Base-by-base conservation (phyloP, 2,113 vertebrate genomes). In the Festucalex cinctus region DNA sequence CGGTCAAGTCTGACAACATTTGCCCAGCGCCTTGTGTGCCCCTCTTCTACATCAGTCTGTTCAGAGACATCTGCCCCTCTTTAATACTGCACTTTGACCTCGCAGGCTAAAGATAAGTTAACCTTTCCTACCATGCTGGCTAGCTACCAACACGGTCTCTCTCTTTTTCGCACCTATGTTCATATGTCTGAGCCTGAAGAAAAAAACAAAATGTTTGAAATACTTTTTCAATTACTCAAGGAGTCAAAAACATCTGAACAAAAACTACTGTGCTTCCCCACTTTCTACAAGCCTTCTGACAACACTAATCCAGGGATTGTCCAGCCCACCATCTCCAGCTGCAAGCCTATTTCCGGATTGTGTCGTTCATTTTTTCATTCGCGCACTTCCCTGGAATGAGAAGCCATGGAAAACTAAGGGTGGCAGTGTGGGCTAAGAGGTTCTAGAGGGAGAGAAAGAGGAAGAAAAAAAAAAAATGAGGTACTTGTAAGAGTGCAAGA, bases 261-360 rank as follows among this genome's bases (percentile, higher is more conserved):
- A 54, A 71, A 66, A 60, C 63, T 46, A 36, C 77, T 32, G 28
- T 32, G 4, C 4, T 77, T 76, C 73, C 48, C 22, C 69, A 57
- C 37, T 69, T 65, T 67, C 75, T 76, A 69, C 73, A 74, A 53
- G 70, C 75, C 65, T 82, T 70, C 69, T 80, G 81, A 75, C 75
- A 81, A 54, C 61, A 67, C 75, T 10, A 80, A 83, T 80, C 71
- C 63, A 85, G 83, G 84, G 85, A 90, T 90, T 86, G 89, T 88
- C 84, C 87, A 85, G 87, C 83, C 84, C 89, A 83, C 85, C 80
- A 75, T 86, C 81, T 86, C 83, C 79, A 79, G 68, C 73, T 82
- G 77, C 75, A 84, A 82, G 73, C 80, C 89, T 85, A 86, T 90
- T 89, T 87, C 86, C 85, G 86, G 86, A 90, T 90, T 82, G 77